Percentiles rank a stretch among this genome's conserved stretches.
Evolutionary conservation across 2,113 vertebrate species (phyloP).

Genomic region (Caranx melampygus): DNA sequence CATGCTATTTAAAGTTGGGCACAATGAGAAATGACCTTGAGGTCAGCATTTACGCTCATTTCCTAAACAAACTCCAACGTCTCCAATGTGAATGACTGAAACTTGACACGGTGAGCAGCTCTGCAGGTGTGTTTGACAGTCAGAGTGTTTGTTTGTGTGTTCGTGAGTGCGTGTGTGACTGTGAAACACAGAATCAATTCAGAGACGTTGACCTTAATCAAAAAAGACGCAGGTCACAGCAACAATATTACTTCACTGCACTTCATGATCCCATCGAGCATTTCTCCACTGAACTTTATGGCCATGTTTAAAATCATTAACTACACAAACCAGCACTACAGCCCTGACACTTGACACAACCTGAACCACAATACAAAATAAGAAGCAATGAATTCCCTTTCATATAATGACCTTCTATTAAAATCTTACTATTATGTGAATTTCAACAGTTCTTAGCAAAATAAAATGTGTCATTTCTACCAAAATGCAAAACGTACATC

Average conservation of each 20-base stretch:
- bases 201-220: constrained; percentile 28
- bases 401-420: too few relatives aligned
- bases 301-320: constrained; percentile 22
- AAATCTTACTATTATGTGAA: background rate
- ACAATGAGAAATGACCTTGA: constrained; percentile 75
- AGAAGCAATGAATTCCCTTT: background rate
- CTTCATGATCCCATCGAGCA: background rate
- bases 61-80: constrained; percentile 82
- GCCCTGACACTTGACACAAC: too few relatives aligned
- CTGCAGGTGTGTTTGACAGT: constrained; percentile 82
- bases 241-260: background rate
- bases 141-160: constrained; percentile 19
- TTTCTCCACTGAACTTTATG: background rate
- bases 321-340: background rate
- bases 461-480: background rate
- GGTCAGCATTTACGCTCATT: constrained; percentile 79
- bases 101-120: constrained; percentile 65
- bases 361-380: background rate
- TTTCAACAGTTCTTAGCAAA: background rate
- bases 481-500: background rate
- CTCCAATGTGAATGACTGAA: constrained; percentile 71
- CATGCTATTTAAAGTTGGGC: constrained; percentile 65
- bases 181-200: constrained; percentile 20
- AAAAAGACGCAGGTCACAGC: background rate
- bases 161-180: constrained; percentile 6